Conservation (phyloP, 2,797 vertebrate species). For the Chiroxiphia lanceolata region DNA sequence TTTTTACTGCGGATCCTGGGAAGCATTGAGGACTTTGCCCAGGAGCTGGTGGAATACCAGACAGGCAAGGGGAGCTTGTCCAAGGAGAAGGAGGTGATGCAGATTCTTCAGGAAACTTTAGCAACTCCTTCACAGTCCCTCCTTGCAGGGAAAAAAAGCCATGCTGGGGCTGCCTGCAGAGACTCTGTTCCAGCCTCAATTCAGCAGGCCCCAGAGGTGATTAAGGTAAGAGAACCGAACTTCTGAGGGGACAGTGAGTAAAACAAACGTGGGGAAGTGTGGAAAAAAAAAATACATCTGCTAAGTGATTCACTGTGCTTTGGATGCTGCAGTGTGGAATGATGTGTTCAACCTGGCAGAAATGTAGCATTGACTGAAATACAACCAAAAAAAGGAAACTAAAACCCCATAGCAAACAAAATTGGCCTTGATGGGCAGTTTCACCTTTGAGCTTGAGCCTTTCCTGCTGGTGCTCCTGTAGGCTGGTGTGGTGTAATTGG, state of each 20-base stretch:
- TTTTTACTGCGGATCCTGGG: slow-evolving; percentile 92
- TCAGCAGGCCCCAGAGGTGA: slow-evolving; percentile 93
- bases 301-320: not conserved
- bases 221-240: slow-evolving; percentile 85
- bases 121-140: slow-evolving; percentile 76
- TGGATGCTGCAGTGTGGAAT: slow-evolving; percentile 3
- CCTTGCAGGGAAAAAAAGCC: slow-evolving; percentile 59
- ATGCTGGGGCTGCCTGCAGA: slow-evolving; percentile 59
- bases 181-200: slow-evolving; percentile 85
- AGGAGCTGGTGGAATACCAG: slow-evolving; percentile 95
- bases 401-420: not conserved
- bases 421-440: not conserved
- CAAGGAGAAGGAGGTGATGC: slow-evolving; percentile 96
- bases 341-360: not conserved
- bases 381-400: not conserved
- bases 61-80: slow-evolving; percentile 87
- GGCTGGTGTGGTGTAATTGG: not conserved
- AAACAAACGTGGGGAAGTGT: not conserved
- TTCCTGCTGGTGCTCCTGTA: not conserved
- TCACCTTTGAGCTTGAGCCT: not conserved
- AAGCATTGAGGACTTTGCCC: slow-evolving; percentile 98
- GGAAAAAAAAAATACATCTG: rapidly evolving
- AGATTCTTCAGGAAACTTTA: slow-evolving; percentile 94
- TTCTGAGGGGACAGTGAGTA: not conserved
- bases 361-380: not conserved